These are phyloP conservation scores for Fistularia commersonii DNA, from an alignment of 2,797 vertebrate species.

Conservation along the genomic window DNA sequence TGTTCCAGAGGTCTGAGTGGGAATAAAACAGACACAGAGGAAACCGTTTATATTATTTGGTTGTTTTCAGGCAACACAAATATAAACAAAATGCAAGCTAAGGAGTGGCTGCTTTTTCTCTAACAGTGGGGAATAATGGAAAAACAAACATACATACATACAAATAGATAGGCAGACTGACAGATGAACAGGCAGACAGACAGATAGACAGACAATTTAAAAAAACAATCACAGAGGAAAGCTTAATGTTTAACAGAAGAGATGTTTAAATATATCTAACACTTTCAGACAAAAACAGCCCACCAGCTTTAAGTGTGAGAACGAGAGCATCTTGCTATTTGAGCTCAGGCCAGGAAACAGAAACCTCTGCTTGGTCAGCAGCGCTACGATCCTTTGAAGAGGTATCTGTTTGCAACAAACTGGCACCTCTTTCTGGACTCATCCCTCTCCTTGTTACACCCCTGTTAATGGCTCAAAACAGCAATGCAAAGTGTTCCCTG, in stretches of 20 bases:
- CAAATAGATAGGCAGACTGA: too few relatives aligned
- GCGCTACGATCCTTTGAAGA: conserved; percentile 59
- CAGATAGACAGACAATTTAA: too few relatives aligned
- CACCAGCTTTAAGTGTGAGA: conserved; percentile 39
- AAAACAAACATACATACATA: not conserved
- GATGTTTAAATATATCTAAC: conserved; percentile 2
- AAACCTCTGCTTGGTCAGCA: conserved; percentile 50
- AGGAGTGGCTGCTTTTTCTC: not conserved
- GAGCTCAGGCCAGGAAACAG: conserved; percentile 53
- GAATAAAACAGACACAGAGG: conserved; percentile 16
- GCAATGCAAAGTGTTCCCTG: conserved; percentile 35
- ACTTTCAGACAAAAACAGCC: conserved; percentile 19
- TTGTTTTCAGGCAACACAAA: conserved; percentile 10
- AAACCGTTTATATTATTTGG: conserved; percentile 10
- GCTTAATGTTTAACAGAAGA: too few relatives aligned
- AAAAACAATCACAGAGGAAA: too few relatives aligned
- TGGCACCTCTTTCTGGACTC: conserved; percentile 45
- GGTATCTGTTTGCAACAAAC: conserved; percentile 59
- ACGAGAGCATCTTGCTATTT: conserved; percentile 23
- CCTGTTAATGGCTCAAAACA: conserved; percentile 49
- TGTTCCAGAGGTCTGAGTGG: conserved; percentile 13
- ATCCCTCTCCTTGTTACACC: conserved; percentile 44
- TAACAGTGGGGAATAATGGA: conserved; percentile 1
- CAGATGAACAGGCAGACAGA: too few relatives aligned
- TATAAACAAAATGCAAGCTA: conserved; percentile 4